A percentile compares a stretch with the other conserved stretches of the same genome.
Conservation (phyloP, 1,140 invertebrate genomes). For the Epicauta chinensis region DNA sequence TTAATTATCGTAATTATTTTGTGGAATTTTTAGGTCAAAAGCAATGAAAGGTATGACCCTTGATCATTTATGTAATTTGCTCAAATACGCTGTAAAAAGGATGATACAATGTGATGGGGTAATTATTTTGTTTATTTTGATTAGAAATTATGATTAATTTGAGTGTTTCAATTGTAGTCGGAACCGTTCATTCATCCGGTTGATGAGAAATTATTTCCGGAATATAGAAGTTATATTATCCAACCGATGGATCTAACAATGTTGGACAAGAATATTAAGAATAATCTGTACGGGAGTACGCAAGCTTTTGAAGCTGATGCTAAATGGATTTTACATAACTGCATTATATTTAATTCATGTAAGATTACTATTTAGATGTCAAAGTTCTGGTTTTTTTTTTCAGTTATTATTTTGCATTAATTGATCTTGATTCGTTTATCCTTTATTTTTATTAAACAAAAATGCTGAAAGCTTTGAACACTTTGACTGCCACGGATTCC, state of each 20-base stretch:
- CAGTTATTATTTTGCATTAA: no score
- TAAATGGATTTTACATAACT: slow-evolving; percentile 91
- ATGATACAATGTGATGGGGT: slow-evolving; percentile 70
- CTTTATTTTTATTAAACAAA: no score
- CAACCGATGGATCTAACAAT: slow-evolving; percentile 77
- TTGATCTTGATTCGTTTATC: no score
- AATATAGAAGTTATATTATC: slow-evolving; percentile 73
- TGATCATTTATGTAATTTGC: slow-evolving; percentile 65
- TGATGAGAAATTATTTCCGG: slow-evolving; percentile 57
- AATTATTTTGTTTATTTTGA: slow-evolving; percentile 38
- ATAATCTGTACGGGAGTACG: slow-evolving; percentile 78
- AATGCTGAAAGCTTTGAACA: no score
- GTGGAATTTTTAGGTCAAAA: slow-evolving; percentile 49
- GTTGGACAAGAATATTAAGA: slow-evolving; percentile 70
- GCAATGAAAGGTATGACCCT: slow-evolving; percentile 65
- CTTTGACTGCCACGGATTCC: no score
- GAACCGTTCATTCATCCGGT: slow-evolving; percentile 71
- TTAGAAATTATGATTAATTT: neutral
- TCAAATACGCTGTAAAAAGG: slow-evolving; percentile 66
- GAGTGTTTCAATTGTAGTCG: slow-evolving; percentile 45
- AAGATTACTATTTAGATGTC: slow-evolving; percentile 33
- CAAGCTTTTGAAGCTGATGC: slow-evolving; percentile 83
- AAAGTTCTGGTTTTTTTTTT: no score
- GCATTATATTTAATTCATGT: slow-evolving; percentile 84
- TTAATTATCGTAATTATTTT: slow-evolving; percentile 12